Evolutionary conservation across 2,113 vertebrate species (phyloP).

Genomic region (Corvus hawaiiensis): DNA sequence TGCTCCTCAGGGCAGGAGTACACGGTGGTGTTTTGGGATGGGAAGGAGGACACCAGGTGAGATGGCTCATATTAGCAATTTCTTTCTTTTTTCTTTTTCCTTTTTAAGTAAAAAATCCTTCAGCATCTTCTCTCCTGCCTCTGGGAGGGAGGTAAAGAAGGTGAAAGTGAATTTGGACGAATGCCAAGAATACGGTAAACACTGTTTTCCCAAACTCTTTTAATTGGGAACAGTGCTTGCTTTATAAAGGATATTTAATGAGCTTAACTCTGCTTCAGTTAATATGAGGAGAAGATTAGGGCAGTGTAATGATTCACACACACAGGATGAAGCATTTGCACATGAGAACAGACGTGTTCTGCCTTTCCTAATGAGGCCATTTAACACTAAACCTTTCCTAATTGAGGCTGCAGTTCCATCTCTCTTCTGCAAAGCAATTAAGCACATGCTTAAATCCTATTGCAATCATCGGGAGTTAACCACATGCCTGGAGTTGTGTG

Average conservation of each 20-base stretch:
- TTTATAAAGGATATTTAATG: slow-evolving; percentile 63
- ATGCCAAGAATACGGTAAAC: background rate
- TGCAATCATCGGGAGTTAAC: slow-evolving; percentile 34
- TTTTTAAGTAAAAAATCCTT: background rate
- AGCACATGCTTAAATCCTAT: slow-evolving; percentile 54
- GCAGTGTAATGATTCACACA: slow-evolving; percentile 58
- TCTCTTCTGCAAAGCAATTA: slow-evolving; percentile 56
- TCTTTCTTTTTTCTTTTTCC: background rate
- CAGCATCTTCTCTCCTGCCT: background rate
- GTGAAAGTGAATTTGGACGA: slow-evolving; percentile 32
- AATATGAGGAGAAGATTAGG: slow-evolving; percentile 58
- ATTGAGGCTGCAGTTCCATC: slow-evolving; percentile 48
- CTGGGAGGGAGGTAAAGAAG: slow-evolving; percentile 17
- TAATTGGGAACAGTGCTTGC: slow-evolving; percentile 58
- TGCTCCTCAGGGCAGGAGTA: slow-evolving; percentile 83
- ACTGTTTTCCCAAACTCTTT: slow-evolving; percentile 54
- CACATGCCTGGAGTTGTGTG: slow-evolving; percentile 52
- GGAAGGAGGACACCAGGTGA: slow-evolving; percentile 84
- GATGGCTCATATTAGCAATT: background rate
- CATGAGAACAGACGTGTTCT: slow-evolving; percentile 61
- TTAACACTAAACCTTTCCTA: slow-evolving; percentile 63
- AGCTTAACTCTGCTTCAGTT: slow-evolving; percentile 62
- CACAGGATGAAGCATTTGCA: slow-evolving; percentile 54
- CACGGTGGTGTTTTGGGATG: slow-evolving; percentile 90
- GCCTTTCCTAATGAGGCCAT: slow-evolving; percentile 61